These are phyloP conservation scores for Ardeotis arabs DNA, from an alignment of 2,113 vertebrate genomes.

Conservation along the genomic window DNA sequence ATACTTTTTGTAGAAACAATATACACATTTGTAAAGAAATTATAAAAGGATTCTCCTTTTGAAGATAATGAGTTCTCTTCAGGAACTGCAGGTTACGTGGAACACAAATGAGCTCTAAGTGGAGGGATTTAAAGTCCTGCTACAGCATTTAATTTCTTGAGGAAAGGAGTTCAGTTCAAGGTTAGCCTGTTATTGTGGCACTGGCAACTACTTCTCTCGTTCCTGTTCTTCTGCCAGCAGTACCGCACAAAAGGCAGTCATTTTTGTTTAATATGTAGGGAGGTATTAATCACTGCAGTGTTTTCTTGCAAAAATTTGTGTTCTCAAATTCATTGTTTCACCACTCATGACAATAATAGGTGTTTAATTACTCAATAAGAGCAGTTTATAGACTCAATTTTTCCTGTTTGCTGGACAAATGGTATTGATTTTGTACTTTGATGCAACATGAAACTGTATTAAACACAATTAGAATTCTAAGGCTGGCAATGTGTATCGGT, in stretches of 20 bases:
- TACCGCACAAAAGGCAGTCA: constrained; percentile 82
- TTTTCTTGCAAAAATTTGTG: constrained; percentile 89
- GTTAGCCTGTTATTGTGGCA: constrained; percentile 88
- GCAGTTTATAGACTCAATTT: constrained; percentile 94
- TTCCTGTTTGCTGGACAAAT: constrained; percentile 92
- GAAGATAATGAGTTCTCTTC: constrained; percentile 87
- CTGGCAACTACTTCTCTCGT: constrained; percentile 80
- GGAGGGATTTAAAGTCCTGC: constrained; percentile 88
- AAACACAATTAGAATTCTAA: constrained; percentile 91
- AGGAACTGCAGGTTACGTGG: constrained; percentile 84
- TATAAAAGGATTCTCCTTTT: constrained; percentile 83
- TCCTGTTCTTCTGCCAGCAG: constrained; percentile 80
- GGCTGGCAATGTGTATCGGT: constrained; percentile 76
- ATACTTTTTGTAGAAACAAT: constrained; percentile 82
- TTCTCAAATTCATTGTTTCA: constrained; percentile 96
- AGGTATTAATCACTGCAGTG: constrained; percentile 91
- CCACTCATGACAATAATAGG: constrained; percentile 96
- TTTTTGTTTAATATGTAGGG: constrained; percentile 87
- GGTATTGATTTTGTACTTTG: constrained; percentile 94
- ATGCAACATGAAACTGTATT: constrained; percentile 93
- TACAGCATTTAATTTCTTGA: constrained; percentile 88
- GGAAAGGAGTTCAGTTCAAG: constrained; percentile 89
- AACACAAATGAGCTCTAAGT: constrained; percentile 88
- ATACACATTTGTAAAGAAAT: constrained; percentile 85
- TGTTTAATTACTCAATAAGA: constrained; percentile 99